phyloP scores from a whole-genome alignment of 2,888 invertebrate genomes.

The Furcula furcula region DNA sequence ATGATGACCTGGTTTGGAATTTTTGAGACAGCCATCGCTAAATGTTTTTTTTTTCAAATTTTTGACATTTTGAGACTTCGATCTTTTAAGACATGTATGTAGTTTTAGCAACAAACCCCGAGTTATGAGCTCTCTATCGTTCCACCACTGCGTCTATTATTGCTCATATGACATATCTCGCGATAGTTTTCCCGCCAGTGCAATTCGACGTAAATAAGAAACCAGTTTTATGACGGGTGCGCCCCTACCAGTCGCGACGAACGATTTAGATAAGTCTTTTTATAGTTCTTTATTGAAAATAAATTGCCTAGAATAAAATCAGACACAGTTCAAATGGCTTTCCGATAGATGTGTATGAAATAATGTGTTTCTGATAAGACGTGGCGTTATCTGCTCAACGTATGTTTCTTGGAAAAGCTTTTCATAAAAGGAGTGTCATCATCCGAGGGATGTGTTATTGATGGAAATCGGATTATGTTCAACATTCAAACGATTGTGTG shows the following conservation, averaged over 20 bases:
- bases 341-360: constrained; percentile 81
- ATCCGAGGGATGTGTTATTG: constrained; percentile 17
- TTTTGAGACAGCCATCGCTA: too few relatives aligned
- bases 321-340: constrained; percentile 76
- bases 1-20: too few relatives aligned
- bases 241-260: constrained; percentile 65
- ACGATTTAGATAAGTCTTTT: constrained; percentile 82
- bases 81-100: too few relatives aligned
- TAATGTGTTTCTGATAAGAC: constrained; percentile 74
- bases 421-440: constrained; percentile 35
- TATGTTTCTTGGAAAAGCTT: constrained; percentile 44
- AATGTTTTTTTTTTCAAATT: too few relatives aligned
- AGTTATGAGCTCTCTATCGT: too few relatives aligned
- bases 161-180: constrained; percentile 1
- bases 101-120: too few relatives aligned
- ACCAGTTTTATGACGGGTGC: constrained; percentile 70
- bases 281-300: constrained; percentile 83
- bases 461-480: not conserved
- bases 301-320: constrained; percentile 82
- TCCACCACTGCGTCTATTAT: too few relatives aligned
- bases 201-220: constrained; percentile 71
- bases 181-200: constrained; percentile 47
- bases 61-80: too few relatives aligned
- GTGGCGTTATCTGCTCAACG: constrained; percentile 55
- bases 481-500: too few relatives aligned